Percentiles rank a stretch among this genome's conserved stretches.
phyloP scores from a whole-genome alignment of 2,113 vertebrate genomes.

The Onychostruthus taczanowskii region DNA sequence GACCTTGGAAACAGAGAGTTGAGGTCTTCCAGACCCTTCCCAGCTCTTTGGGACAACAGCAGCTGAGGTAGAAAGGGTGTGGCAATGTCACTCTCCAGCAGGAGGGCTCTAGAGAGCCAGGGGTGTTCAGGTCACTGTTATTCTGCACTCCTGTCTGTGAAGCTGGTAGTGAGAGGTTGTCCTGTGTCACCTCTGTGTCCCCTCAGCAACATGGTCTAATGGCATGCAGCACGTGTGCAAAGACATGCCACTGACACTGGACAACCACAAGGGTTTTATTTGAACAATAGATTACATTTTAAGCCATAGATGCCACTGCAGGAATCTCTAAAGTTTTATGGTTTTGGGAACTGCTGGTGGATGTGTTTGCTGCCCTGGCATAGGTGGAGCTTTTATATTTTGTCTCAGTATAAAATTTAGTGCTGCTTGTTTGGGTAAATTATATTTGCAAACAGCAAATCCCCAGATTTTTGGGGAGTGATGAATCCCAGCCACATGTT shows the following conservation, averaged over 20 bases:
- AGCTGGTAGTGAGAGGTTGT: neutral
- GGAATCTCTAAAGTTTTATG: neutral
- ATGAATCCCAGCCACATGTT: neutral
- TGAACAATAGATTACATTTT: neutral
- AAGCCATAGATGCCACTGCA: neutral
- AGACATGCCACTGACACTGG: neutral
- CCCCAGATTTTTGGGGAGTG: neutral
- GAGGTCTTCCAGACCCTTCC: neutral
- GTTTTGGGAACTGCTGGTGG: neutral
- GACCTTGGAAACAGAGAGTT: neutral
- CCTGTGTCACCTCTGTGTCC: neutral
- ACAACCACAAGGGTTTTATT: neutral
- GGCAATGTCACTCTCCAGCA: neutral
- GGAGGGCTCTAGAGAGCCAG: neutral
- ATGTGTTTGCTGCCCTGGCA: neutral
- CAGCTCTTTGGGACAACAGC: neutral
- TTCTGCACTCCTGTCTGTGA: neutral
- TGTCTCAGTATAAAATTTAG: neutral
- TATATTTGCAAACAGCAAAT: neutral
- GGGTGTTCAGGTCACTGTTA: rapidly evolving
- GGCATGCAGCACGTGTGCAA: neutral
- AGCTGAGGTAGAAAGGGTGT: neutral
- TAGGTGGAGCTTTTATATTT: neutral
- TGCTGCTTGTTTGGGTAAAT: neutral
- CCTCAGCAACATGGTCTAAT: neutral